These are phyloP conservation scores for Girardinus metallicus DNA, from an alignment of 2,797 vertebrate species.

Conservation along the genomic window DNA sequence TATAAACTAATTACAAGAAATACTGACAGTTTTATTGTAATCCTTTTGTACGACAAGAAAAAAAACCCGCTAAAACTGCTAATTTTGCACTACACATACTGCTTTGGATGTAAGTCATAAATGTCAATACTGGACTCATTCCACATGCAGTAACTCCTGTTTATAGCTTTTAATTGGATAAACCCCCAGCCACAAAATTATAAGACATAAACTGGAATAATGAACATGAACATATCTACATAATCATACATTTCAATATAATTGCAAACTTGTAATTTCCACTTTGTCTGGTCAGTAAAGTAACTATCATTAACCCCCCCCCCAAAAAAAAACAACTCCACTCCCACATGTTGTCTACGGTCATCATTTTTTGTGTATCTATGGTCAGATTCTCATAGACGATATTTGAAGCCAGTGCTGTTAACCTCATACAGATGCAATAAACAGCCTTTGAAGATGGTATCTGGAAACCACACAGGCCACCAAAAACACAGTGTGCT, in stretches of 20 bases:
- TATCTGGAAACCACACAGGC: constrained; percentile 55
- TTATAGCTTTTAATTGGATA: background rate
- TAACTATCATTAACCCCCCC: too few species aligned
- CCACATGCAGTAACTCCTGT: background rate
- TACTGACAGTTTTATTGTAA: too few species aligned
- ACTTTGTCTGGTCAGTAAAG: background rate
- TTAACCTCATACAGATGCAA: constrained; percentile 42
- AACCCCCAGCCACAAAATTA: background rate
- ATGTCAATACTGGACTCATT: background rate
- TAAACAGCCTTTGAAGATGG: constrained; percentile 44
- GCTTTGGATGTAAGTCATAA: background rate
- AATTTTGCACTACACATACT: background rate
- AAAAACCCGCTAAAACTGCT: too few species aligned
- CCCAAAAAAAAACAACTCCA: background rate
- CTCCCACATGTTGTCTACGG: constrained; percentile 4
- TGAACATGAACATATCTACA: background rate
- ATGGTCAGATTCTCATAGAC: constrained; percentile 16
- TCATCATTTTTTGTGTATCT: constrained; percentile 13
- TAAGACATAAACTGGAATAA: background rate
- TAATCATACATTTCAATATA: background rate
- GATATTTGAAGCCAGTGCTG: constrained; percentile 27
- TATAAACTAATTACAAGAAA: too few species aligned
- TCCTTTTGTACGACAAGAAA: too few species aligned
- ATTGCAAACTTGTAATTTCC: background rate
- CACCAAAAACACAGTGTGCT: constrained; percentile 47